Evolutionary conservation across 2,797 vertebrate species (phyloP), one percentile per base, ranked within the genome.

Genomic region (Phataginus tetradactyla): DNA sequence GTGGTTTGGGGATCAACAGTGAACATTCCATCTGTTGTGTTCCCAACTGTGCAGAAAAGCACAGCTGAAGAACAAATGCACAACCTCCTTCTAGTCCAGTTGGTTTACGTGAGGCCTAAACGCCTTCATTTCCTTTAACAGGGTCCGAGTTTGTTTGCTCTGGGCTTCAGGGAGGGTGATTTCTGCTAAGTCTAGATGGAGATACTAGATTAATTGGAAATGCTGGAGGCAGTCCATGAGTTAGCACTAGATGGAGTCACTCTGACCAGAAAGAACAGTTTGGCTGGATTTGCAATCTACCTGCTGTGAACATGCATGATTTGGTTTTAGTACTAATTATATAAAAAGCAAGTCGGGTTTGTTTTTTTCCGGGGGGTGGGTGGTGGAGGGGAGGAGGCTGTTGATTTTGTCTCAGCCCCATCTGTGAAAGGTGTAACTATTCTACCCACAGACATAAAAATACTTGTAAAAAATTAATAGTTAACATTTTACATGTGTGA

Each of bases 321-420:
- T 90, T 69, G 86, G 64, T 84, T 90, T 93, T 49, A 81, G 90
- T 17, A 55, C 53, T 45, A 77, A 78, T 74, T 57, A 90, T 12
- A 74, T 37, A 84, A 85, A 87, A 91, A 75, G 53, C 25, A 61
- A 86, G 74, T 71, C 49, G 32, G 14, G 59, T 37, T 83, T 90
- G 14, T 9, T 29, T 84, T 75, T 55, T 29, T 29, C 53, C 4
- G 9, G 27, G 32, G 32, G 10, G 10, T 45, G 45, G 45, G 45
- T 45, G 45, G 45, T 45, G 45, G 45, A 11, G n/a, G 27, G 49
- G 2, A 53, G 49, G 57, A 77, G 29, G 34, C n/a, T 64, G 39
- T 34, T 85, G 69, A n/a, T 84, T 88, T 87, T 89, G 39, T 55
- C 77, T 34, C 84, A 68, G 55, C 27, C 42, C 23, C 13, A 21